A percentile compares a stretch with the other conserved stretches of the same genome.
These are phyloP conservation scores for Electrona antarctica DNA, from an alignment of 2,113 vertebrate genomes.

Conservation along the genomic window DNA sequence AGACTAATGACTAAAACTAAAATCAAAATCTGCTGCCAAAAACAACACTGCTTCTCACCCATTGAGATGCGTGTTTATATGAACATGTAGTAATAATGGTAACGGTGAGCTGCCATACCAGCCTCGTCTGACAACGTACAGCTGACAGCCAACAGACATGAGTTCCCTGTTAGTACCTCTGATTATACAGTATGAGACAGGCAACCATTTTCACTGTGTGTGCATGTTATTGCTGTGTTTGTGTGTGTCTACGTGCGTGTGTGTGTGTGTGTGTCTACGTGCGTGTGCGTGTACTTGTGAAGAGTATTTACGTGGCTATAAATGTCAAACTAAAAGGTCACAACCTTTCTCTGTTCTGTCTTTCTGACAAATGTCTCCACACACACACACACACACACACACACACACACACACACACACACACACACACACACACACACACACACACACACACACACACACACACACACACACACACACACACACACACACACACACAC, in stretches of 20 bases:
- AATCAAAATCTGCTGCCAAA: too few species aligned
- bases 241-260: not conserved
- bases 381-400: not conserved
- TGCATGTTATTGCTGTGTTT: too few species aligned
- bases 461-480: not conserved
- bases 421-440: not conserved
- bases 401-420: slow-evolving; percentile 7
- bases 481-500: not conserved
- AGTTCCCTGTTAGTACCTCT: too few species aligned
- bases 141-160: too few species aligned
- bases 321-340: slow-evolving; percentile 60
- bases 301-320: slow-evolving; percentile 33
- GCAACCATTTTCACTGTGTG: slow-evolving; percentile 16
- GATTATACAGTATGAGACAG: slow-evolving; percentile 4
- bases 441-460: not conserved
- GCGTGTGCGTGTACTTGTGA: not conserved
- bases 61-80: too few species aligned
- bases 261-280: not conserved
- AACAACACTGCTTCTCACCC: too few species aligned
- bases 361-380: slow-evolving; percentile 33
- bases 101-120: too few species aligned
- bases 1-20: too few species aligned
- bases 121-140: too few species aligned
- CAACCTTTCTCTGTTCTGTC: slow-evolving; percentile 27
- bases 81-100: too few species aligned